Base-by-base conservation (phyloP, 2,888 invertebrate species). In the Agrotis ipsilon region DNA sequence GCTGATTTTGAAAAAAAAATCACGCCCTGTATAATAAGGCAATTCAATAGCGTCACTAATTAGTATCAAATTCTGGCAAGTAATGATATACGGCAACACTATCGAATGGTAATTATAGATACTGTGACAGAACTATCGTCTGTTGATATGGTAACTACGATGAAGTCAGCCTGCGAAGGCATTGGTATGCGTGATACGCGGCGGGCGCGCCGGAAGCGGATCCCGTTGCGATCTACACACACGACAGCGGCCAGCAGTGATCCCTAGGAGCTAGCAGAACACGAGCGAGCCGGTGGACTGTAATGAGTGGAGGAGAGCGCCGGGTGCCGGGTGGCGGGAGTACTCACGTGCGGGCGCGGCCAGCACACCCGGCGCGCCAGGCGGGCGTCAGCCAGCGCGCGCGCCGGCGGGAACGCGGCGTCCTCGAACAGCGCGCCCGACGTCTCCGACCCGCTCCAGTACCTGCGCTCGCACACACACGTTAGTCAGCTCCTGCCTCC, bases 271-370 rank as follows among this genome's bases (percentile, higher is more conserved):
- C 52, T 21, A 24, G 19, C 51, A 51, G 24, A 7, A 48, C 27
- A 9, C n/a, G 9, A 48, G 48, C 27, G 9, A 9, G 39, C 39
- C 39, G 39, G 39, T 39, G 39, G 32, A 32, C 32, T 32, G 32
- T 32, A 6, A 32, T 7, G 32, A 7, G 2, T 39, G 11, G 32
- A 9, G 9, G 32, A 9, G 32, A 39, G 39, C 39, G 1, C 39
- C 9, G 39, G 0, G 21, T 13, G 16, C n/a, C n/a, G n/a, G n/a
- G n/a, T n/a, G n/a, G n/a, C n/a, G n/a, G n/a, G n/a, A n/a, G n/a
- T 24, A 55, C 97, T 96, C 91, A 97, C 97, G 87, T 97, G 97
- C 18, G 97, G 97, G 80, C 97, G 92, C 96, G 97, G 96, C 97
- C 97, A 97, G 54, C 96, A 95, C 79, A 97, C 94, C 96, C 94